Conservation (phyloP, 2,888 invertebrate species). For the Dorcus parallelipipedus region DNA sequence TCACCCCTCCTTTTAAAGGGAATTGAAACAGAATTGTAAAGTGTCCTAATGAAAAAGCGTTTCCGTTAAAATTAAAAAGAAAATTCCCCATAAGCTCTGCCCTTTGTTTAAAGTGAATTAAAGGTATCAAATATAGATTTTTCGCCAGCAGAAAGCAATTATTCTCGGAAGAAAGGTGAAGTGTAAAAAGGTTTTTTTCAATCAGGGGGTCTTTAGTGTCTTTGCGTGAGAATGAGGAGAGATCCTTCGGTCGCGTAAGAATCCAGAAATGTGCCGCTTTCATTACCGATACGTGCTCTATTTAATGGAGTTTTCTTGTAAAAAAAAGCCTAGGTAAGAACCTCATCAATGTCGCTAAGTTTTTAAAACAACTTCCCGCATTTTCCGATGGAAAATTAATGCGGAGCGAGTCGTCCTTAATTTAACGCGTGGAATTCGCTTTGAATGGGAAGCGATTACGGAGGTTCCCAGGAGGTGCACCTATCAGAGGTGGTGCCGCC, state of each 20-base stretch:
- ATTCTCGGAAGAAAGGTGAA: constrained; percentile 43
- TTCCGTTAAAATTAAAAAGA: constrained; percentile 16
- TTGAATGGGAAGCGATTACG: constrained; percentile 1
- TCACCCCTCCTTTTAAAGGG: too few relatives aligned
- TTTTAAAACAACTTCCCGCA: constrained; percentile 1
- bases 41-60: too few relatives aligned
- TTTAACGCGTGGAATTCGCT: constrained; percentile 8
- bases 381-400: constrained; percentile 8
- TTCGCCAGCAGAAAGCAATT: constrained; percentile 41
- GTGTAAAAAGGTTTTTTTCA: constrained; percentile 46
- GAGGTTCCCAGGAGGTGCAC: not conserved
- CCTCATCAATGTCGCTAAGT: constrained; percentile 27
- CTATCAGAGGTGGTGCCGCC: constrained; percentile 1
- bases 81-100: constrained; percentile 13
- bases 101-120: constrained; percentile 22
- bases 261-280: constrained; percentile 47
- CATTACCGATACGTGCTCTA: constrained; percentile 49
- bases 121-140: constrained; percentile 29
- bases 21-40: too few relatives aligned
- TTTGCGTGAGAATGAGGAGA: constrained; percentile 46
- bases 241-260: constrained; percentile 20
- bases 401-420: constrained; percentile 2
- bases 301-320: constrained; percentile 51
- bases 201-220: constrained; percentile 49
- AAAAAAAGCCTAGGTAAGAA: constrained; percentile 48